These are phyloP conservation scores for Euura saliciscinereae DNA, from an alignment of 1,140 invertebrate species.

Conservation along the genomic window DNA sequence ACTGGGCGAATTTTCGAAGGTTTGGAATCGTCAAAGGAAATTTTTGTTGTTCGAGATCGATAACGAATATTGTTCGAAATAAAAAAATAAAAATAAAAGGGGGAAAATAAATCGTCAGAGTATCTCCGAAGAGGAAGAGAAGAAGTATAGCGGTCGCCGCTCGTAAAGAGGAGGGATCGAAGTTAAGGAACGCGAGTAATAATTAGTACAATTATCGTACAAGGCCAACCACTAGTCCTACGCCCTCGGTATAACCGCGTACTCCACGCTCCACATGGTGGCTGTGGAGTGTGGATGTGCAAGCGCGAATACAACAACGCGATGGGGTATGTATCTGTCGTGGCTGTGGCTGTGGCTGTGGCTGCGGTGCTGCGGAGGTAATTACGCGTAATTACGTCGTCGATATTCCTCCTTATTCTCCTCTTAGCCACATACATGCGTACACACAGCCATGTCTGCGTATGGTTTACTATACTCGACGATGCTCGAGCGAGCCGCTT, in stretches of 20 bases:
- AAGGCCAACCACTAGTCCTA: conserved; percentile 52
- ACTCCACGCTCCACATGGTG: conserved; percentile 3
- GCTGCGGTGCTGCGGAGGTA: conserved; percentile 28
- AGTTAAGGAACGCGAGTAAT: conserved; percentile 44
- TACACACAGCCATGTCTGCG: too few relatives aligned
- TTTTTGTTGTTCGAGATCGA: background rate
- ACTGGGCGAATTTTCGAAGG: too few relatives aligned
- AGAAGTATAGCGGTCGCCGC: background rate
- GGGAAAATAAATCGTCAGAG: background rate
- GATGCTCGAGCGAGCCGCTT: too few relatives aligned
- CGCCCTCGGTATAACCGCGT: conserved; percentile 12
- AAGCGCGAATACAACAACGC: too few relatives aligned
- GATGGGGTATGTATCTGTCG: too few relatives aligned
- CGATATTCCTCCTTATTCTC: conserved; percentile 57
- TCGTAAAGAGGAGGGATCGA: conserved; percentile 19
- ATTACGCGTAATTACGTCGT: conserved; percentile 60
- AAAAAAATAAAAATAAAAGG: conserved; percentile 3
- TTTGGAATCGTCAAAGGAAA: too few relatives aligned
- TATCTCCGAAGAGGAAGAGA: background rate
- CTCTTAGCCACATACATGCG: conserved; percentile 29
- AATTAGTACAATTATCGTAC: conserved; percentile 59
- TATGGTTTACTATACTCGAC: too few relatives aligned
- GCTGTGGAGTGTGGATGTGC: too few relatives aligned
- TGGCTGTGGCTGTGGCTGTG: too few relatives aligned
- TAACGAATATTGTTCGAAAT: background rate